phyloP scores from a whole-genome alignment of 1,140 invertebrate genomes.

The Colletes gigas region DNA sequence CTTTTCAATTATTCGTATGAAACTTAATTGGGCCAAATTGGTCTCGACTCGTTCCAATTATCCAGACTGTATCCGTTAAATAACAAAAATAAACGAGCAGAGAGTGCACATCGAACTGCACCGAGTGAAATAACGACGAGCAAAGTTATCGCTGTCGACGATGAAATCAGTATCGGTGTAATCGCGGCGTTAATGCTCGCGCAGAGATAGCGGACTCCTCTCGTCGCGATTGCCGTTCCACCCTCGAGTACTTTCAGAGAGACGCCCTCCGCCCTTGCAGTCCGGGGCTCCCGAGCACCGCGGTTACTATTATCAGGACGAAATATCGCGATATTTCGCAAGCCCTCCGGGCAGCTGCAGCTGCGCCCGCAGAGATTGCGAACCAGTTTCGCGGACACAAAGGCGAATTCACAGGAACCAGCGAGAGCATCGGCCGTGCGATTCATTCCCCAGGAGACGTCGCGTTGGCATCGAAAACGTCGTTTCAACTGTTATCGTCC shows the following conservation, averaged over 20 bases:
- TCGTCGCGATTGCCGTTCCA: constrained; percentile 12
- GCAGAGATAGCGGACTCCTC: constrained; percentile 14
- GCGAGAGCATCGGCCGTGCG: constrained; percentile 9
- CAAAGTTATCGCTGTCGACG: background rate
- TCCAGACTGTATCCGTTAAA: too few relatives aligned
- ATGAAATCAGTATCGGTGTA: background rate
- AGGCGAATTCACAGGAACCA: constrained; percentile 38
- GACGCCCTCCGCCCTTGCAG: background rate
- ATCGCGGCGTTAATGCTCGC: constrained; percentile 25
- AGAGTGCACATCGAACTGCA: too few relatives aligned
- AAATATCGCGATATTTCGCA: constrained; percentile 56
- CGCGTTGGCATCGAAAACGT: constrained; percentile 22
- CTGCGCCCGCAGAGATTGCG: constrained; percentile 44
- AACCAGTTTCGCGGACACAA: constrained; percentile 41
- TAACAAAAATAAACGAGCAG: too few relatives aligned
- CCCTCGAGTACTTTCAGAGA: constrained; percentile 21
- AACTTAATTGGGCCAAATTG: too few relatives aligned
- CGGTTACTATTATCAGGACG: constrained; percentile 35
- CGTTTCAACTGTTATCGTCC: constrained; percentile 1
- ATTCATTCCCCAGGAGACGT: constrained; percentile 43
- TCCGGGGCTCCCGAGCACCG: background rate
- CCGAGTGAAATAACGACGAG: background rate
- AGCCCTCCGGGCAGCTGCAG: constrained; percentile 32
- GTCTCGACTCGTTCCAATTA: too few relatives aligned
- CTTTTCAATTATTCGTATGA: too few relatives aligned